Base-by-base conservation (phyloP, 2,797 vertebrate species). In the Myoxocephalus aenaeus region DNA sequence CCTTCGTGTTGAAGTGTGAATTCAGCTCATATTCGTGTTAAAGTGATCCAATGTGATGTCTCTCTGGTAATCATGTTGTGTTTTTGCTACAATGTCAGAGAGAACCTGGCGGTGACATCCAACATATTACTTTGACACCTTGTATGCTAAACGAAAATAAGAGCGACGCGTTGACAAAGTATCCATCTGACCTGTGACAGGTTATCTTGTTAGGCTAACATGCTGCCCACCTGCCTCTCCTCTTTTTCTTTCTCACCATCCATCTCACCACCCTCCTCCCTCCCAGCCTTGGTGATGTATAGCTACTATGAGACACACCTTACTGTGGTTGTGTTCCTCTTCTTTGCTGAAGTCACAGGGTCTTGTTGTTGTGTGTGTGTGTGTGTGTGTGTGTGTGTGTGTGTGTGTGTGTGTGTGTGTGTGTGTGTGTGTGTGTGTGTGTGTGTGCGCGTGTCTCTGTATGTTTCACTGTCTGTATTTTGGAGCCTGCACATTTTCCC, bases 261-360 rank as follows among this genome's bases (percentile, higher is more conserved):
- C 59, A 38, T 65, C 36, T 73, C 25, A 14, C 50, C 58, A 42
- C 7, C 54, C 29, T 5, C 44, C 48, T 46, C 44, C 57, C 50
- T 12, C 13, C 38, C 22, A 25, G 40, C 57, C 22, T 38, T 17
- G 25, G 27, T 62, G 40, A 62, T 51, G 42, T 17, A 53, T 65
- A 27, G 53, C 38, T 54, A 2, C 69, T 62, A 65, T 65, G 7
- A 38, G 59, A n/a, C 38, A 46, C 70, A 73, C 17, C 32, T 57
- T 4, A 11, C 53, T 66, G 32, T 25, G 61, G 34, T 56, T 7
- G 13, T 50, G 46, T 27, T 69, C 50, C 5, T 65, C 11, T 22
- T 22, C 11, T 50, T 44, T 0, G 1, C 29, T 73, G 10, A 25
- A 58, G 57, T 42, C 29, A 18, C 29, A 34, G 15, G 22, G 8